Conservation (phyloP, 2,888 invertebrate species). For the Buathra laborator region DNA sequence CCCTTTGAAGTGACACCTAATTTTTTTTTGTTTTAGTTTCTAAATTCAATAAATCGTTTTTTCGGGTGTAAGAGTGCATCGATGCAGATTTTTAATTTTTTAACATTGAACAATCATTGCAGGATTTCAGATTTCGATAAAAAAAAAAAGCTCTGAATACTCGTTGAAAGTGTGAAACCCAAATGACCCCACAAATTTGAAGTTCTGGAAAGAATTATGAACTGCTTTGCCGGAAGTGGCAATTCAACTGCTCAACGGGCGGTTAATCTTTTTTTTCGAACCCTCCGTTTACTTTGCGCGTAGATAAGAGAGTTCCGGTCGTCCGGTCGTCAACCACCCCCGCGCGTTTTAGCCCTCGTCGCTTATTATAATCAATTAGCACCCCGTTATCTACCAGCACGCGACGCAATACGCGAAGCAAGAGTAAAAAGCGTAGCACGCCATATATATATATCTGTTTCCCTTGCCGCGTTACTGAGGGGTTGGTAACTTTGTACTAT, state of each 20-base stretch:
- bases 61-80: too few species aligned
- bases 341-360: conserved; percentile 72
- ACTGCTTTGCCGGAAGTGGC: conserved; percentile 16
- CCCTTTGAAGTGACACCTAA: too few species aligned
- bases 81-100: too few species aligned
- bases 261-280: conserved; percentile 34
- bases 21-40: too few species aligned
- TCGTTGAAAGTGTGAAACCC: background rate
- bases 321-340: conserved; percentile 64
- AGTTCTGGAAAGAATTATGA: background rate
- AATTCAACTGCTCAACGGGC: conserved; percentile 37
- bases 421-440: conserved; percentile 8
- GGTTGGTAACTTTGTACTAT: conserved; percentile 70
- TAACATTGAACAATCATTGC: background rate
- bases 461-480: conserved; percentile 64
- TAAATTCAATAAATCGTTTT: too few species aligned
- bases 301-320: conserved; percentile 42
- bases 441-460: conserved; percentile 22
- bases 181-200: background rate
- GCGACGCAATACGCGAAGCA: conserved; percentile 72
- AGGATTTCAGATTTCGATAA: background rate
- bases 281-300: background rate
- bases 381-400: conserved; percentile 82
- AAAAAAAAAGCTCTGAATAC: background rate
- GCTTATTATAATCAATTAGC: conserved; percentile 85